Base-by-base conservation (phyloP, 2,888 invertebrate species). In the Drosophila neutralis region DNA sequence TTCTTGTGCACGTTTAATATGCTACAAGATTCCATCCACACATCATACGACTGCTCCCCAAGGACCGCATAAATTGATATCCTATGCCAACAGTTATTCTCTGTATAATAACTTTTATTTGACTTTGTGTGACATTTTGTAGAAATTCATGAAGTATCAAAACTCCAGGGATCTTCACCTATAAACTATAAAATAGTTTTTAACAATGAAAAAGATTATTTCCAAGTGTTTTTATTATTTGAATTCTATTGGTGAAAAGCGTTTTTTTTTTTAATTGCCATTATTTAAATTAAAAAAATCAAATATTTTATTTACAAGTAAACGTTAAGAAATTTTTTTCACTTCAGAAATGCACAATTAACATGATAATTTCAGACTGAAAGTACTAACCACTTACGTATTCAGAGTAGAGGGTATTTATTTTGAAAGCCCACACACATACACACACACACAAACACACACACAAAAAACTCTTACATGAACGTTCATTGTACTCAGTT, bases 1-100 rank as follows among this genome's bases (percentile, higher is more conserved):
- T 67, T 53, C 60, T 58, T 68, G 52, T 56, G 29, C 49, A 68
- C 36, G 36, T 56, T 76, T 66, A 72, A 63, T 58, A 53, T 67
- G 42, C 48, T 33, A 53, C 57, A 60, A 57, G 40, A 69, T 75
- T 59, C 35, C 21, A 57, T 60, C 63, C 48, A 24, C 48, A 57
- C 56, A 40, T 11, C 33, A 7, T 10, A 11, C 24, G 40, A 35
- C 2, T n/a, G 33, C 11, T 21, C 42, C 51, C n/a, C 29, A 13
- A 8, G 24, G 8, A 27, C 13, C n/a, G 21, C 74, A 45, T 18
- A 11, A 4, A 3, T 6, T 49, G 18, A 35, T 57, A 45, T 45
- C 38, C 75, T 72, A n/a, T 5, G 57, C 18, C 10, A 18, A 21
- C 36, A n/a, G 4, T 5, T 21, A 7, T 7, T 21, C 21, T 21